Percentiles rank a stretch among this genome's conserved stretches.
Evolutionary conservation across 2,113 vertebrate genomes (phyloP).

Genomic region (Calidris pygmaea): DNA sequence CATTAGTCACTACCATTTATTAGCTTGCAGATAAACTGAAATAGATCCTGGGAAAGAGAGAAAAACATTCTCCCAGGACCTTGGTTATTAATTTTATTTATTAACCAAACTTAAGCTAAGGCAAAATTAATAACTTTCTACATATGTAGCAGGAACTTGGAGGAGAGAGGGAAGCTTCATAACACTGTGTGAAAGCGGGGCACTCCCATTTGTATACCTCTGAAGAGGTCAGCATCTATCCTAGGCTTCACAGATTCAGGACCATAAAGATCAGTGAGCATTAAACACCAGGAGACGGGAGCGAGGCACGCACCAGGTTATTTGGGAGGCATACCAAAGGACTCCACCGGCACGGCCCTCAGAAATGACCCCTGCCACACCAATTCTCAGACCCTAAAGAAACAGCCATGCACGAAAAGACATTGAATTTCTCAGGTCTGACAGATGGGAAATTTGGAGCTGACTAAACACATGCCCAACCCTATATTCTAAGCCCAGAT

Average conservation of each 20-base stretch:
- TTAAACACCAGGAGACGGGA: conserved; percentile 11
- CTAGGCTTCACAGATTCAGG: neutral
- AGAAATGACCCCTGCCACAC: conserved; percentile 30
- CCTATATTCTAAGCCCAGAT: conserved; percentile 23
- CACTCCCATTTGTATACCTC: neutral
- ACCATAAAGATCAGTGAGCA: conserved; percentile 16
- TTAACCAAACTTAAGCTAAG: conserved; percentile 40
- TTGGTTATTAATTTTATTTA: conserved; percentile 51
- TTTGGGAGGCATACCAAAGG: conserved; percentile 1
- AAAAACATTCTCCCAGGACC: conserved; percentile 55
- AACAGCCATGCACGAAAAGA: conserved; percentile 19
- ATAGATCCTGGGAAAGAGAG: conserved; percentile 57
- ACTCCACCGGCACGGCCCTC: conserved; percentile 1
- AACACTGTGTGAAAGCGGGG: neutral
- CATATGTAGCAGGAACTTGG: neutral
- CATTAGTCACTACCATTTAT: conserved; percentile 65
- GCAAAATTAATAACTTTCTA: conserved; percentile 55
- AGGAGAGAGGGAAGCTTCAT: neutral
- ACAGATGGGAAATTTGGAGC: conserved; percentile 57
- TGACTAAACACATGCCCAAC: conserved; percentile 47
- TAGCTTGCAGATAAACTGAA: conserved; percentile 59
- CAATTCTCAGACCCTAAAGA: conserved; percentile 20
- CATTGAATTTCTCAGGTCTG: conserved; percentile 54
- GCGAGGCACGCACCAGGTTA: neutral
- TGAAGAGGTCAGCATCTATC: conserved; percentile 10